These are phyloP conservation scores for Cephalotes varians DNA, from an alignment of 2,888 invertebrate species.

Conservation along the genomic window DNA sequence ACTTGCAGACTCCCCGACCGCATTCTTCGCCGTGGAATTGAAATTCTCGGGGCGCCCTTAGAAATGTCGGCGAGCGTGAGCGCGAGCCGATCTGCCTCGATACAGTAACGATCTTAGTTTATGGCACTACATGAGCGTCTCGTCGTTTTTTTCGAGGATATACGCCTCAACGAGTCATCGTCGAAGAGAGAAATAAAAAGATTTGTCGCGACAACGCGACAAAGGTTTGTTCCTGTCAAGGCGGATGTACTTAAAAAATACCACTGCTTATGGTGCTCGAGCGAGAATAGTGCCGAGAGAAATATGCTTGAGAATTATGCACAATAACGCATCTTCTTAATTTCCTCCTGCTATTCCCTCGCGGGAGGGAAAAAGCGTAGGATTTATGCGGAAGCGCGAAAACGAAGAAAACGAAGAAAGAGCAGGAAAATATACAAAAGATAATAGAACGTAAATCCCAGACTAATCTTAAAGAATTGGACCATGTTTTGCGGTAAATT, in stretches of 20 bases:
- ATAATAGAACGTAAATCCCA: background rate
- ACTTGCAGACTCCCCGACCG: slow-evolving; percentile 22
- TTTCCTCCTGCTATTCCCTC: background rate
- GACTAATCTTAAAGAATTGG: slow-evolving; percentile 20
- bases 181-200: background rate
- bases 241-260: slow-evolving; percentile 2
- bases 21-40: slow-evolving; percentile 41
- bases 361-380: background rate
- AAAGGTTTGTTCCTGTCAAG: slow-evolving; percentile 3
- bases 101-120: slow-evolving; percentile 3
- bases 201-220: background rate
- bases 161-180: background rate
- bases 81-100: background rate
- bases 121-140: background rate
- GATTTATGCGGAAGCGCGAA: background rate
- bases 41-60: slow-evolving; percentile 33
- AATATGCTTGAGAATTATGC: slow-evolving; percentile 1
- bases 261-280: background rate
- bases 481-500: background rate
- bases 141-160: background rate
- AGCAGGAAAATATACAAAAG: background rate
- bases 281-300: background rate
- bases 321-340: background rate
- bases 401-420: background rate
- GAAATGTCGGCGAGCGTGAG: slow-evolving; percentile 3